A percentile compares a stretch with the other conserved stretches of the same genome.
These are phyloP conservation scores for Gymnoscopelus microlampas DNA, from an alignment of 2,797 vertebrate species.

Conservation along the genomic window DNA sequence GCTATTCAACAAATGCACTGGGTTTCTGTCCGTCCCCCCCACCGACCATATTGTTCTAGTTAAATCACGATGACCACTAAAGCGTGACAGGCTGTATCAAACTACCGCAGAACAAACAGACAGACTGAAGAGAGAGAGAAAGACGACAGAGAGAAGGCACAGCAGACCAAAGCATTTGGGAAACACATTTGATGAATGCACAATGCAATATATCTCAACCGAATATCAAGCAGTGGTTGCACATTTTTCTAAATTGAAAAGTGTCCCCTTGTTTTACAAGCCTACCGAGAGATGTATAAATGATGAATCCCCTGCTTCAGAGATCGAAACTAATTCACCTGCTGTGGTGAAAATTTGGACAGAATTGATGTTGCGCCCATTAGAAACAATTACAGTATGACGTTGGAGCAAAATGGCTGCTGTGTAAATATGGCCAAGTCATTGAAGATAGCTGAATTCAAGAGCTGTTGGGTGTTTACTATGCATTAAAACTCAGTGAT, in stretches of 20 bases:
- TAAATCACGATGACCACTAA: constrained; percentile 24
- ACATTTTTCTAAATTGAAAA: constrained; percentile 10
- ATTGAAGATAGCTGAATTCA: too few species aligned
- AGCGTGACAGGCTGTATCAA: constrained; percentile 5
- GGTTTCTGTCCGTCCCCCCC: not conserved
- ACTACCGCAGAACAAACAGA: constrained; percentile 10
- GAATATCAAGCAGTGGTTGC: constrained; percentile 9
- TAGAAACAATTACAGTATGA: too few species aligned
- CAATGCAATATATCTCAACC: constrained; percentile 8
- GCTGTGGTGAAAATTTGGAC: constrained; percentile 10
- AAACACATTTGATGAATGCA: not conserved
- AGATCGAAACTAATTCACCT: constrained; percentile 18
- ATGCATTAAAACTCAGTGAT: too few species aligned
- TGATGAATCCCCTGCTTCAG: constrained; percentile 30
- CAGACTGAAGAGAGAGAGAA: too few species aligned
- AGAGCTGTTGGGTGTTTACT: too few species aligned
- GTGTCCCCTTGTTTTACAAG: constrained; percentile 23
- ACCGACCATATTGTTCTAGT: constrained; percentile 4
- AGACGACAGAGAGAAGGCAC: constrained; percentile 9
- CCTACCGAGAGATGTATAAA: constrained; percentile 23
- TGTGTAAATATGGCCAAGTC: too few species aligned
- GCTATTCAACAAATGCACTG: constrained; percentile 7
- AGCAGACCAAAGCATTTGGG: constrained; percentile 1
- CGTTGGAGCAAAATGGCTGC: too few species aligned
- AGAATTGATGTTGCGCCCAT: too few species aligned